Percentiles rank a stretch among this genome's conserved stretches.
phyloP scores from a whole-genome alignment of 2,113 vertebrate genomes.

The Ancistrus triradiatus region DNA sequence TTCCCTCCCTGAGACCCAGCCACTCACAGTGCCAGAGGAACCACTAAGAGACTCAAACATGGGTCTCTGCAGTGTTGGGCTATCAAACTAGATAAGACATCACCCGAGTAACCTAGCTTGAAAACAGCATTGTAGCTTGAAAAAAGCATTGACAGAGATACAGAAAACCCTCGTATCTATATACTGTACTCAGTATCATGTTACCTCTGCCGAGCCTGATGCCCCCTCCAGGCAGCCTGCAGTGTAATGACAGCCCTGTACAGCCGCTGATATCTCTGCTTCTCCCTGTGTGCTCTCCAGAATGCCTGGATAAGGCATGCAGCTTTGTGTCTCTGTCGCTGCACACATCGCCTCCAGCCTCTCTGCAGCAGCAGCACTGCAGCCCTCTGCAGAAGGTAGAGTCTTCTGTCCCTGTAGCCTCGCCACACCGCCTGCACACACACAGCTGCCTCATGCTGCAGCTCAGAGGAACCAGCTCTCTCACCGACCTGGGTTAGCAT shows the following conservation, averaged over 20 bases:
- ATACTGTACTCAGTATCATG: background rate
- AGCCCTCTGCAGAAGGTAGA: conserved; percentile 69
- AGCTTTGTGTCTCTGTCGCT: conserved; percentile 58
- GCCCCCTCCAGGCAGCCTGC: conserved; percentile 77
- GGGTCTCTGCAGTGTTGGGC: no score
- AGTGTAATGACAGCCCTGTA: conserved; percentile 66
- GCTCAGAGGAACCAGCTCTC: conserved; percentile 41
- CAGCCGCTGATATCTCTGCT: conserved; percentile 60
- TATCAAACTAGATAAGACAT: no score
- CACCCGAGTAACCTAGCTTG: no score
- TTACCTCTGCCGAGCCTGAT: conserved; percentile 78
- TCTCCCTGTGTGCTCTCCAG: conserved; percentile 76
- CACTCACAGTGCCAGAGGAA: no score
- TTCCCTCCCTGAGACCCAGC: no score
- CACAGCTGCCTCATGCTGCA: conserved; percentile 67
- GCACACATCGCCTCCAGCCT: conserved; percentile 67
- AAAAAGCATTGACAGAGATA: no score
- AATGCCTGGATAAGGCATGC: conserved; percentile 79
- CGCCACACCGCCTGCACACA: conserved; percentile 84
- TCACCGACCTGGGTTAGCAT: conserved; percentile 50
- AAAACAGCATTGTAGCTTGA: no score
- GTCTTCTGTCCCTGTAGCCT: conserved; percentile 70
- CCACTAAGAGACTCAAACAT: no score
- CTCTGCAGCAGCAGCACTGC: conserved; percentile 81
- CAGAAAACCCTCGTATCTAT: background rate